phyloP scores from a whole-genome alignment of 2,797 vertebrate genomes.

The Martes flavigula region DNA sequence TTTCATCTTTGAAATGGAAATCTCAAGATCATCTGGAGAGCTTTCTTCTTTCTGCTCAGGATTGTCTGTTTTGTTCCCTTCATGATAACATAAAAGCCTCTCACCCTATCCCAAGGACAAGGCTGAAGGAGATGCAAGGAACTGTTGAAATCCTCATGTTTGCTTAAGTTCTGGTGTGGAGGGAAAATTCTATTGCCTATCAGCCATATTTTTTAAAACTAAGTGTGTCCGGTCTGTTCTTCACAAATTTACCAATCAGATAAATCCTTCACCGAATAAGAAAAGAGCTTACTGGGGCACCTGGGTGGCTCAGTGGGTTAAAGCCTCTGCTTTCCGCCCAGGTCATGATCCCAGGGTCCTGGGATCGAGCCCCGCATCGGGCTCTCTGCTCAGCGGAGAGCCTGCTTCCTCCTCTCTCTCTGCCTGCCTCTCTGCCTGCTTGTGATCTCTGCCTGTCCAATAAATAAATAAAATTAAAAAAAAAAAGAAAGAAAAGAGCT shows the following conservation, averaged over 20 bases:
- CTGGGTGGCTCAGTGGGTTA: too few species aligned
- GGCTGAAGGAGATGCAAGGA: not conserved
- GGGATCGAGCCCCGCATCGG: too few species aligned
- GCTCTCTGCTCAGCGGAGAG: too few species aligned
- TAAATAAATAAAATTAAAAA: too few species aligned
- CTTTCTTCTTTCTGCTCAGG: not conserved
- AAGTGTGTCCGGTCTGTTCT: not conserved
- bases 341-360: too few species aligned
- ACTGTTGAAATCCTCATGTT: not conserved
- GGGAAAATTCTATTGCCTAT: not conserved
- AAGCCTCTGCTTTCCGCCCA: too few species aligned
- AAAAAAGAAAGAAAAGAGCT: not conserved
- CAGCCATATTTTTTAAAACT: not conserved
- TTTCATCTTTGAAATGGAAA: conserved; percentile 18
- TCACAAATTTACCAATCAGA: not conserved
- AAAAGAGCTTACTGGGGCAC: not conserved
- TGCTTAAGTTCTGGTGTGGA: not conserved
- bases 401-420: too few species aligned
- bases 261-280: not conserved
- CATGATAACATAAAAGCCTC: not conserved
- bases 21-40: not conserved
- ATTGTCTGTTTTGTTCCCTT: not conserved
- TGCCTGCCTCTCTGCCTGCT: too few species aligned
- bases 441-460: too few species aligned
- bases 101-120: not conserved